Conservation (phyloP, 2,888 invertebrate species). For the Drosophila nr. medialis region DNA sequence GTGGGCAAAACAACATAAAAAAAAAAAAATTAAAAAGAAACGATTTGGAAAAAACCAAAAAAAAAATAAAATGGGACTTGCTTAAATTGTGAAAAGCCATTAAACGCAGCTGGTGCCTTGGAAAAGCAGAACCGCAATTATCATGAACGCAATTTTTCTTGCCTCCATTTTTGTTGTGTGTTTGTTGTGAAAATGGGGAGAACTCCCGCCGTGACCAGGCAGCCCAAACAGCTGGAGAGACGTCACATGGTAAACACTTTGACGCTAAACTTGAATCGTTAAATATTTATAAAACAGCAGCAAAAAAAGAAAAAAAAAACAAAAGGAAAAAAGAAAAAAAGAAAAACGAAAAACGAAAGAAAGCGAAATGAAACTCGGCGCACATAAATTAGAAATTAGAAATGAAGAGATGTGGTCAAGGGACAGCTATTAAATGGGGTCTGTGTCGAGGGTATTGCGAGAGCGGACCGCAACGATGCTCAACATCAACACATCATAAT, state of each 20-base stretch:
- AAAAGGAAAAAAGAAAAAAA: conserved; percentile 4
- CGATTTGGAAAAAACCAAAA: conserved; percentile 60
- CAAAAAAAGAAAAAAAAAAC: conserved; percentile 23
- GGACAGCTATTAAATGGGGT: neutral
- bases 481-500: conserved; percentile 76
- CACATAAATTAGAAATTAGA: conserved; percentile 44
- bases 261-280: conserved; percentile 69
- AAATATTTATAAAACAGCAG: conserved; percentile 76
- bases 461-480: conserved; percentile 5
- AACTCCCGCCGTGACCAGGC: neutral
- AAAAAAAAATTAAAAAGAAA: conserved; percentile 33
- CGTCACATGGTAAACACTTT: conserved; percentile 43
- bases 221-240: neutral
- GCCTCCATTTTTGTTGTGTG: neutral
- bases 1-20: neutral
- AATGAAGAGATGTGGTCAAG: conserved; percentile 22
- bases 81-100: conserved; percentile 79
- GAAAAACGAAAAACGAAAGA: neutral
- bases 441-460: neutral
- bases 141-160: conserved; percentile 72
- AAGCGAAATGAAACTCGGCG: neutral
- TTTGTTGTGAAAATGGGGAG: neutral
- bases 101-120: conserved; percentile 73
- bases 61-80: conserved; percentile 68
- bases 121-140: conserved; percentile 70